Evolutionary conservation across 2,797 vertebrate species (phyloP), one percentile per base, ranked within the genome.

Genomic region (Aldrovandia affinis): DNA sequence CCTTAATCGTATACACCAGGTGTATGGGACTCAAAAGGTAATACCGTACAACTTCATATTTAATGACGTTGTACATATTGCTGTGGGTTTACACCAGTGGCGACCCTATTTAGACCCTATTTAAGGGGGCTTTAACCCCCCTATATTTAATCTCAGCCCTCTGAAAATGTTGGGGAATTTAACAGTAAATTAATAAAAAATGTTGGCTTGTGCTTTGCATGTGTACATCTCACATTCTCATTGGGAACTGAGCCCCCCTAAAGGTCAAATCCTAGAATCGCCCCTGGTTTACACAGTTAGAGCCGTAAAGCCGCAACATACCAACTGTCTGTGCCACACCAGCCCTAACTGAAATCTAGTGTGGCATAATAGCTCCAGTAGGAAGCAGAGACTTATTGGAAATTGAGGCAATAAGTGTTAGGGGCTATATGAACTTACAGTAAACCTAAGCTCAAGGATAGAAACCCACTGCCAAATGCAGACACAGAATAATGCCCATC

Each of bases 371-470:
- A 70, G 30, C 36, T 70, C 33, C 68, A 70, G 33, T 39, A 70
- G 33, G 68, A 70, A n/a, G 28, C 33, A 39, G 4, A 9, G 73
- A n/a, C 25, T 44, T 42, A 57, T 2, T 57, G 55, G n/a, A n/a
- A n/a, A n/a, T n/a, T n/a, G n/a, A n/a, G n/a, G n/a, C n/a, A n/a
- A n/a, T n/a, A n/a, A n/a, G n/a, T n/a, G n/a, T n/a, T n/a, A 57
- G 55, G 9, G 55, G 55, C 55, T 57, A 57, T 2, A 57, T 57
- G 9, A 25, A 39, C 44, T 22, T 77, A 25, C 39, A 44, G 5
- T 77, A 77, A 77, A 77, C 70, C 42, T 73, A 39, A 30, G 18
- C 42, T 25, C 30, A 73, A 39, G 73, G 20, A 77, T 77, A 77
- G 39, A 44, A 77, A 77, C 36, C 14, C n/a, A 20, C 73, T 77